Conservation (phyloP, 2,797 vertebrate genomes). For the Sebastes cheni region DNA sequence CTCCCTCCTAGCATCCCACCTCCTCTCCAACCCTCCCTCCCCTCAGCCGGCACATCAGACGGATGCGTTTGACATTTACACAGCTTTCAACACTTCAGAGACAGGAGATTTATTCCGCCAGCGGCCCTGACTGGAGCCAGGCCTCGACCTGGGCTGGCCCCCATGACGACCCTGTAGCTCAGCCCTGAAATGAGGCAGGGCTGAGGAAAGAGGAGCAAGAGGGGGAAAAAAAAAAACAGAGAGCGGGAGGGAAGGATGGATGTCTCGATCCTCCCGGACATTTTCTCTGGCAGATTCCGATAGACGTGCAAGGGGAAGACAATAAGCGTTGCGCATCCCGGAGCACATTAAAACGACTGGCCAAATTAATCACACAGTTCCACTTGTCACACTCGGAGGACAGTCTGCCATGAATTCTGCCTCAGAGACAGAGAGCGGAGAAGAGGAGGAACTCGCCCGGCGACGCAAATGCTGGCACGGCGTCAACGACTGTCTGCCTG, state of each 20-base stretch:
- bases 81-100: conserved; percentile 81
- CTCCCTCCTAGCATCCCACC: conserved; percentile 40
- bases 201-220: conserved; percentile 28
- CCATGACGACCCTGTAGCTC: conserved; percentile 63
- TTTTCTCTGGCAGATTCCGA: conserved; percentile 72
- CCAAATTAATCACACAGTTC: conserved; percentile 83
- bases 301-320: conserved; percentile 72
- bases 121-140: conserved; percentile 57
- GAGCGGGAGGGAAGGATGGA: conserved; percentile 24
- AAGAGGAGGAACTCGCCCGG: conserved; percentile 60
- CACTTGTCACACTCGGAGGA: conserved; percentile 80
- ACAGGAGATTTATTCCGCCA: conserved; percentile 75
- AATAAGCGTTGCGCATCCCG: conserved; percentile 76
- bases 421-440: conserved; percentile 65
- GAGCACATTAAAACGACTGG: conserved; percentile 80
- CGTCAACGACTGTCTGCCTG: conserved; percentile 68
- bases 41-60: conserved; percentile 66
- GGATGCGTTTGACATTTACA: conserved; percentile 81
- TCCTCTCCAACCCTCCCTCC: conserved; percentile 44
- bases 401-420: conserved; percentile 74
- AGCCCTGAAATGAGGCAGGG: conserved; percentile 63
- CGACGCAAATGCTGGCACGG: conserved; percentile 67
- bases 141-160: conserved; percentile 69
- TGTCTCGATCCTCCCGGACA: conserved; percentile 66
- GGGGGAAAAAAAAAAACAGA: background rate